Conservation (phyloP, 1,140 invertebrate species). For the Nymphalis io region DNA sequence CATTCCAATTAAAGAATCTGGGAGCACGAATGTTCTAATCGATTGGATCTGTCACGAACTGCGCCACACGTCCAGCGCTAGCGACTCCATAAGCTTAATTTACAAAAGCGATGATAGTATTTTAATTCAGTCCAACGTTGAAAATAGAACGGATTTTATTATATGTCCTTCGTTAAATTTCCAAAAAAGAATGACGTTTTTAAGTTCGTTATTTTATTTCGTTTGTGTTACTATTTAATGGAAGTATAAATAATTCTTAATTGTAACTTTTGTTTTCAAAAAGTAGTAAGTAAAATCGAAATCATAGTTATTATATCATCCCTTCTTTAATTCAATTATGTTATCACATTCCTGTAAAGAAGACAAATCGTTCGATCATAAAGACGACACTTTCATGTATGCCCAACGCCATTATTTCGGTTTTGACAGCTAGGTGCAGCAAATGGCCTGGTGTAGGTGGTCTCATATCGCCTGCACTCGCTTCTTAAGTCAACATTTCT, state of each 20-base stretch:
- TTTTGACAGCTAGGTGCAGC: slow-evolving; percentile 49
- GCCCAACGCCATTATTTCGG: slow-evolving; percentile 44
- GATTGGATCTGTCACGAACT: slow-evolving; percentile 62
- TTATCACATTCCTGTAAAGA: neutral
- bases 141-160: too few relatives aligned
- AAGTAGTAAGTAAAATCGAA: neutral
- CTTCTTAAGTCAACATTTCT: slow-evolving; percentile 57
- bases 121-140: neutral
- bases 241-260: too few relatives aligned
- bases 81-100: slow-evolving; percentile 35
- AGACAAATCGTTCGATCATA: slow-evolving; percentile 44
- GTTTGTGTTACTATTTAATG: too few relatives aligned
- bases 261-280: too few relatives aligned
- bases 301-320: neutral
- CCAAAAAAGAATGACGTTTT: too few relatives aligned
- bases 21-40: slow-evolving; percentile 56
- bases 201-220: too few relatives aligned
- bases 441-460: slow-evolving; percentile 48
- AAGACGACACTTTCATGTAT: slow-evolving; percentile 40
- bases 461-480: slow-evolving; percentile 34
- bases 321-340: neutral
- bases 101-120: slow-evolving; percentile 18
- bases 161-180: too few relatives aligned
- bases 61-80: slow-evolving; percentile 19
- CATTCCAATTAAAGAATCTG: slow-evolving; percentile 59